A percentile compares a stretch with the other conserved stretches of the same genome.
These are phyloP conservation scores for Lagopus muta DNA, from an alignment of 2,113 vertebrate genomes.

Conservation along the genomic window DNA sequence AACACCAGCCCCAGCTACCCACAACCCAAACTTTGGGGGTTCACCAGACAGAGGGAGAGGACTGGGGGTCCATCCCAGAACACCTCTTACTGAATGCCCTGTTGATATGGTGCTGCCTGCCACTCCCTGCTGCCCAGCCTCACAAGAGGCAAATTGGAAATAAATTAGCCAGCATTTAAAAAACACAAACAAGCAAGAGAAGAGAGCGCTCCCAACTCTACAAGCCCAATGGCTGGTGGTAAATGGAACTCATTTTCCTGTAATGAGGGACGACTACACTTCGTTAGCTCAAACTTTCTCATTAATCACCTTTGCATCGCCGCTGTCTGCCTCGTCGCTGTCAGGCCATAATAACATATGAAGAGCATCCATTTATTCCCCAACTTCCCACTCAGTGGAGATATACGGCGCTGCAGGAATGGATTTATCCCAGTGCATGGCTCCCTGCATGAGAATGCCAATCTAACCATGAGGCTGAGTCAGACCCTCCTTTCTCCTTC, in stretches of 20 bases:
- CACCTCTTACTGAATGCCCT: too few relatives aligned
- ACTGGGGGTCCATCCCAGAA: conserved; percentile 34
- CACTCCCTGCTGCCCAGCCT: not conserved
- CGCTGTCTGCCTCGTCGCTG: conserved; percentile 44
- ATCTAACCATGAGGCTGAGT: conserved; percentile 42
- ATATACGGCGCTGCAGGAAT: conserved; percentile 12
- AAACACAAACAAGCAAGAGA: not conserved
- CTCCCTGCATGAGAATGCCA: conserved; percentile 65
- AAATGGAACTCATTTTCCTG: not conserved
- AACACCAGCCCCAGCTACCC: not conserved
- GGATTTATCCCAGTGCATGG: conserved; percentile 49
- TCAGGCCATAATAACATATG: conserved; percentile 59
- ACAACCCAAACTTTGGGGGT: not conserved
- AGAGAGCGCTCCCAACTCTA: not conserved
- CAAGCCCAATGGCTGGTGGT: not conserved
- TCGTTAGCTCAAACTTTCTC: conserved; percentile 44
- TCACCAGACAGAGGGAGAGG: not conserved
- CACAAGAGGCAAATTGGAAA: not conserved
- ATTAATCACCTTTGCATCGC: conserved; percentile 50
- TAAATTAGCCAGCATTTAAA: not conserved
- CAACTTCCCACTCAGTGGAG: conserved; percentile 60
- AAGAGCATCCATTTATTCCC: conserved; percentile 65
- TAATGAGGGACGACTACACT: not conserved
- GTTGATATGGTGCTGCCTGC: too few relatives aligned
- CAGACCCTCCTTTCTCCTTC: not conserved